Evolutionary conservation across 2,113 vertebrate genomes (phyloP), one percentile per base, ranked within the genome.

Genomic region (Rousettus leschenaultii): DNA sequence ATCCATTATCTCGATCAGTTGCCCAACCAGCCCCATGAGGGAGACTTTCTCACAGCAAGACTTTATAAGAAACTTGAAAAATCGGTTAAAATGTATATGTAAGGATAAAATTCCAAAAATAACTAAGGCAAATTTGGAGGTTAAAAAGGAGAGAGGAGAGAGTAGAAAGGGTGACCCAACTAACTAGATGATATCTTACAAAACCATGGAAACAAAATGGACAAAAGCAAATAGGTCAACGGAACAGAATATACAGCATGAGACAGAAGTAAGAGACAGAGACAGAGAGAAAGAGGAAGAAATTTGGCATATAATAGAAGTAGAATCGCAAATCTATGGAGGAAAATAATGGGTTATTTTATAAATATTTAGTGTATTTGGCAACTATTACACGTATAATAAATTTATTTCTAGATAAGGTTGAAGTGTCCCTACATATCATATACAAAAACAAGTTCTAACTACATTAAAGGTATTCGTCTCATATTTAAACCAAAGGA

Each of bases 61-160:
- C 71, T 93, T 75, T 74, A n/a, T 65, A 87, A 77, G 75, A 95
- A 80, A 85, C 5, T 80, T 87, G 75, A 75, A 30, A 70, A 70
- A 55, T n/a, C 53, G 38, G 4, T 84, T 86, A 59, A 86, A 94
- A 87, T 48, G 40, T 95, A 10, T 7, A 5, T 90, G 2, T 74
- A 87, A 87, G 80, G 94, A 45, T 53, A 70, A 89, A 92, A 51
- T 12, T 79, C 26, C 26, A 55, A 91, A 89, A 96, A 78, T 8
- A 85, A 26, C 51, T n/a, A 68, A 75, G 53, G 68, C 55, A 63
- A 92, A 65, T 86, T 73, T 12, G 11, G 22, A n/a, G 74, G 35
- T 48, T 93, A 63, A 57, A 78, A 85, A 74, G 15, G 28, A 82
- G 22, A 80, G 21, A 7, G 18, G 28, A 38, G 70, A 79, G 65